Percentiles rank a stretch among this genome's conserved stretches.
These are phyloP conservation scores for Rhipidura dahli DNA, from an alignment of 2,113 vertebrate species.

Conservation along the genomic window DNA sequence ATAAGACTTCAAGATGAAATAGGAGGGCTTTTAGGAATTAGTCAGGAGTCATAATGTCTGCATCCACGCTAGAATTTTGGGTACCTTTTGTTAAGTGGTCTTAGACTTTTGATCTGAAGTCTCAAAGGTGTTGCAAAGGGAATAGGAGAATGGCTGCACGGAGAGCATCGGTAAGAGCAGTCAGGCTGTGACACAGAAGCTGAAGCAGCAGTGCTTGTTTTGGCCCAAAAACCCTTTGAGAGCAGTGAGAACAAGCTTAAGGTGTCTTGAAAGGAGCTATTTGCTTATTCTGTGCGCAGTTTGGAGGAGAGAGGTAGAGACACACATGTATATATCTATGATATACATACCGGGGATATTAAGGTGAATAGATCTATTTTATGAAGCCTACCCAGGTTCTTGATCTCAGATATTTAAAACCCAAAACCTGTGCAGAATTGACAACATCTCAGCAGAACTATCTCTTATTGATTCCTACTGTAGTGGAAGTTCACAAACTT, in stretches of 20 bases:
- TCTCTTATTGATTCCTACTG: not conserved
- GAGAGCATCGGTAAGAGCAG: not conserved
- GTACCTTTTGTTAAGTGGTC: not conserved
- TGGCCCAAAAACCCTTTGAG: not conserved
- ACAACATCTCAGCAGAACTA: not conserved
- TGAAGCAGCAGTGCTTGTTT: not conserved
- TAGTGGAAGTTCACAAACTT: not conserved
- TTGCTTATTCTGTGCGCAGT: not conserved
- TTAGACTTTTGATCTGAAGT: not conserved
- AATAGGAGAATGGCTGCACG: fast-evolving
- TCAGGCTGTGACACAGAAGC: not conserved
- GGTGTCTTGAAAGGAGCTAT: not conserved
- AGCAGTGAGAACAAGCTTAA: not conserved
- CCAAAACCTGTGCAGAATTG: not conserved
- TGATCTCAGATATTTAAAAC: not conserved
- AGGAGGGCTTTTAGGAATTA: not conserved
- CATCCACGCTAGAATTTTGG: not conserved
- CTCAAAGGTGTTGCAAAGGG: not conserved
- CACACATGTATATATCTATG: fast-evolving
- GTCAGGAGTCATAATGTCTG: not conserved
- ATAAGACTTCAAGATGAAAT: not conserved
- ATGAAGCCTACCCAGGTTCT: not conserved
- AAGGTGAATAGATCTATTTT: not conserved
- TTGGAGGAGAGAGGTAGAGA: not conserved
- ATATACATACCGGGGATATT: not conserved